Conservation (phyloP, 2,888 invertebrate species). For the Phytoseiulus persimilis region DNA sequence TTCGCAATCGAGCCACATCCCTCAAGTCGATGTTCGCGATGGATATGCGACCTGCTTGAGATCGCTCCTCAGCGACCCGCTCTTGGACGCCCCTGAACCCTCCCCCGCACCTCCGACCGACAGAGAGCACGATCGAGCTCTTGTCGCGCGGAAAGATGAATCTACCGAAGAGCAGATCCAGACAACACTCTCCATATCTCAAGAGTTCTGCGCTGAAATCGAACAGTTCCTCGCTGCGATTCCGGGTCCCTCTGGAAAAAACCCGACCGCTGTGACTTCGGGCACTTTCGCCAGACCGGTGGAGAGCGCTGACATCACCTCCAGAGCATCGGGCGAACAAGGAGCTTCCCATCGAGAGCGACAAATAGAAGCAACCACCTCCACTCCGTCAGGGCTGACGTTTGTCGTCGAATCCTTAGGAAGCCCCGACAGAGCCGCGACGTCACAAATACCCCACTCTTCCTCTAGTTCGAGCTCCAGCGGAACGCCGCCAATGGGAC, state of each 20-base stretch:
- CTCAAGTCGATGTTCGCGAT: not conserved
- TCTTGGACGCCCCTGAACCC: not conserved
- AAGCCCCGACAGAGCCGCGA: slow-evolving; percentile 9
- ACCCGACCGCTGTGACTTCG: not conserved
- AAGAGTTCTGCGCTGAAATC: slow-evolving; percentile 36
- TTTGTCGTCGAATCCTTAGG: slow-evolving; percentile 31
- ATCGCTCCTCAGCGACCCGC: not conserved
- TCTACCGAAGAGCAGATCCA: not conserved
- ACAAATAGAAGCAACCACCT: not conserved
- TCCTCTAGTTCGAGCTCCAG: slow-evolving; percentile 37
- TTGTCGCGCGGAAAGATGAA: slow-evolving; percentile 7
- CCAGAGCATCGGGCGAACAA: not conserved
- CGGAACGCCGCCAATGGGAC: slow-evolving; percentile 37
- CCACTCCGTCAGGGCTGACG: not conserved
- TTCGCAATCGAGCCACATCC: slow-evolving; percentile 23
- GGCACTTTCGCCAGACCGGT: not conserved
- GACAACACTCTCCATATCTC: not conserved
- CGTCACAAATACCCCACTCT: not conserved
- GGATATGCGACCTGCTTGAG: slow-evolving; percentile 11
- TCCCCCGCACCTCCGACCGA: not conserved
- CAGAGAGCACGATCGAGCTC: not conserved
- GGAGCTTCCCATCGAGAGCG: slow-evolving; percentile 17
- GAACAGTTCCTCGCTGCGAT: slow-evolving; percentile 24
- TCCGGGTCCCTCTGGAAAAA: not conserved
- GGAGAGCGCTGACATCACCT: not conserved